Conservation (phyloP, 2,797 vertebrate species). For the Cheirogaleus major region DNA sequence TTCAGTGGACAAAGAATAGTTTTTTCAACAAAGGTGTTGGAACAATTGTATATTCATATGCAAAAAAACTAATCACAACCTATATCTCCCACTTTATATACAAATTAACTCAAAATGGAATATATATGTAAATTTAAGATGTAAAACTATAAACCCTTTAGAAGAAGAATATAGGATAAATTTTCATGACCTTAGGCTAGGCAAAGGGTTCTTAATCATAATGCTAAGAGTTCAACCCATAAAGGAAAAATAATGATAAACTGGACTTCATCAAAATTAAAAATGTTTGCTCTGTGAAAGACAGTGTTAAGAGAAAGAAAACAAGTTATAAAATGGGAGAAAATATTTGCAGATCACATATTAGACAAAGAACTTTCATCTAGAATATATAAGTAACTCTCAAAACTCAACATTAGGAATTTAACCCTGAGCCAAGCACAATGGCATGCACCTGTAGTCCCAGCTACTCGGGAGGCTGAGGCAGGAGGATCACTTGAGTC, state of each 20-base stretch:
- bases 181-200: neutral
- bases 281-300: neutral
- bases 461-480: neutral
- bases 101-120: neutral
- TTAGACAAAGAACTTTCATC: neutral
- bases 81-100: neutral
- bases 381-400: neutral
- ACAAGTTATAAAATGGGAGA: neutral
- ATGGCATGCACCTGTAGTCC: neutral
- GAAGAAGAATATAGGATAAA: neutral
- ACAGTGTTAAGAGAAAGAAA: neutral
- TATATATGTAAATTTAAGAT: conserved; percentile 1
- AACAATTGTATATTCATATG: neutral
- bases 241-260: neutral
- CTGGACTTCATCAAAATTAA: neutral
- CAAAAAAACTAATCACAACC: neutral
- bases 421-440: neutral
- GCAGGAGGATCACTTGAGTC: neutral
- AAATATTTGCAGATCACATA: neutral
- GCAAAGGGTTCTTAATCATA: neutral
- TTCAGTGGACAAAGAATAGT: neutral
- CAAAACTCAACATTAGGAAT: neutral
- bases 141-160: conserved; percentile 14
- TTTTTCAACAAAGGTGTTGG: neutral
- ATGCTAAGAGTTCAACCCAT: neutral